Base-by-base conservation (phyloP, 2,888 invertebrate species). In the Apoda limacodes region DNA sequence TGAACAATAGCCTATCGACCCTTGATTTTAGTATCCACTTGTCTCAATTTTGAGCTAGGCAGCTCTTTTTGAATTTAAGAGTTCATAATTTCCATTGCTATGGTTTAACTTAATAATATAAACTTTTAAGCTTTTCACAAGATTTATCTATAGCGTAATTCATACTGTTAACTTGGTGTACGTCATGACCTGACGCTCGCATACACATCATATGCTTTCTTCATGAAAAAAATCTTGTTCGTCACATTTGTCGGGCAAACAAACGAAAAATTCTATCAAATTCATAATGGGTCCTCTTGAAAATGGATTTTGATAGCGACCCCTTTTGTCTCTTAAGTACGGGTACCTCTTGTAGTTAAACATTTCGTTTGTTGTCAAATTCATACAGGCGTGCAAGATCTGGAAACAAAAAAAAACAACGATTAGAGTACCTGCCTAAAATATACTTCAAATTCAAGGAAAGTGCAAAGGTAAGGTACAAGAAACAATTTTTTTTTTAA, bases 321-420 rank as follows among this genome's bases (percentile, higher is more conserved):
- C 95, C 35, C 91, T 85, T 56, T 92, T 93, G 62, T 95, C 95
- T 31, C 94, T 83, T 40, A 96, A 67, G 62, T 96, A 95, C 0
- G 93, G 90, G 64, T 95, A 95, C 29, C 95, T 83, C 60, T 93
- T 93, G 64, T 92, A 92, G 74, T 95, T 95, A 61, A 95, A 92
- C 90, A 94, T 93, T 74, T 96, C 95, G 64, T 95, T 96, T 25
- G 95, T 95, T 5, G 96, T 95, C 36, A 95, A 72, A 75, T 96
- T 96, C 91, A 93, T 92, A 58, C 93, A 91, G 7, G 93, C 94
- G 62, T 95, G 94, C 12, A 94, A 80, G 28, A 94, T 86, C 95
- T 95, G 80, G 11, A 78, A 82, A 43, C 38, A 42, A 48, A 45
- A 47, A 41, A 30, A 20, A n/a, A n/a, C n/a, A 13, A 13, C 27